Base-by-base conservation (phyloP, 2,888 invertebrate genomes). In the Mythimna impura region DNA sequence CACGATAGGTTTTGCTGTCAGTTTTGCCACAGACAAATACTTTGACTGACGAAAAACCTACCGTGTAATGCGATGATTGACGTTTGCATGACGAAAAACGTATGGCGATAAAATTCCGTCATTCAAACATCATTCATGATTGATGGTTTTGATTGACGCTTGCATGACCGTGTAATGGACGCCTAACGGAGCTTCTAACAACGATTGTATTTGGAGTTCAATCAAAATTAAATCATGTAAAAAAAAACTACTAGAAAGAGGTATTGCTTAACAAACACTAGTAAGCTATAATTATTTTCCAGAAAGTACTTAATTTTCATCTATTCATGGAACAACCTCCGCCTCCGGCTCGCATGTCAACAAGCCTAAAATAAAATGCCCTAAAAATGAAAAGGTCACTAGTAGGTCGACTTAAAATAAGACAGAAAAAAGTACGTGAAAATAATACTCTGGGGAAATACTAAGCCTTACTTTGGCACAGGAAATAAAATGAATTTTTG, bases 371-470 rank as follows among this genome's bases (percentile, higher is more conserved):
- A 82, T 71, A 64, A 64, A 76, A 60, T 61, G 3, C 2, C 22
- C 22, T 58, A 61, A 82, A 70, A 58, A 9, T 50, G 14, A 47
- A 70, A 81, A 70, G 78, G 82, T 77, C 62, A 58, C n/a, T 5
- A 22, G 52, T 54, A 78, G 78, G 52, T 82, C 63, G 58, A 22
- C 54, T 64, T 64, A 78, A 78, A 81, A 78, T 78, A 81, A 54
- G n/a, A 40, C 4, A 14, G 52, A 25, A 69, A 22, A 65, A 47
- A 47, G n/a, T 20, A 54, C 25, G 43, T 60, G 2, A 60, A 66
- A 64, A 67, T 64, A 67, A 76, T 55, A 64, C 47, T 14, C 54
- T 1, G 25, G 63, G n/a, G 57, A 55, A 66, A 58, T 64, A 68
- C 20, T 64, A 43, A 76, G 52, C 30, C 25, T 25, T 43, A 43